Conservation (phyloP, 1,140 invertebrate species). For the Cydia splendana region DNA sequence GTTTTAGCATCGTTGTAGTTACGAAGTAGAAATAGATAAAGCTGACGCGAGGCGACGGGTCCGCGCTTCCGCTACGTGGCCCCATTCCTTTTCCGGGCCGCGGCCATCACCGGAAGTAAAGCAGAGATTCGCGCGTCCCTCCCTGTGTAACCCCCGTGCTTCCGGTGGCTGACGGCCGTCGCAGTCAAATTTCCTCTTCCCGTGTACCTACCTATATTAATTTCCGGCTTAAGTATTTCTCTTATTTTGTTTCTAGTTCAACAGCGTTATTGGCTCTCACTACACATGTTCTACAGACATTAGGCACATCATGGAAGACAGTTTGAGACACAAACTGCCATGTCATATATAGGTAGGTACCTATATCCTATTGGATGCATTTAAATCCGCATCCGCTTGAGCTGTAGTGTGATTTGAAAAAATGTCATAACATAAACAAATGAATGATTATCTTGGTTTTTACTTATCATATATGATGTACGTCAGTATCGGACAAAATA, state of each 20-base stretch:
- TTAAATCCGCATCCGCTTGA: too few species aligned
- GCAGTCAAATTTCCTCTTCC: slow-evolving; percentile 71
- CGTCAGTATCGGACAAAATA: too few species aligned
- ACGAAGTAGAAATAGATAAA: slow-evolving; percentile 26
- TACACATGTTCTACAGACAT: neutral
- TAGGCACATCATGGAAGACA: slow-evolving; percentile 7
- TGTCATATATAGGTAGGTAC: too few species aligned
- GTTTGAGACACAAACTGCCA: too few species aligned
- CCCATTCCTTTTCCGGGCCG: slow-evolving; percentile 60
- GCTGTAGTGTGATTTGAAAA: too few species aligned
- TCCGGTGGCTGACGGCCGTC: slow-evolving; percentile 60
- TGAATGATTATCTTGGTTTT: too few species aligned
- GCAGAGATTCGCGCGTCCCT: slow-evolving; percentile 58
- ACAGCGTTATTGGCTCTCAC: neutral
- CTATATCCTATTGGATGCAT: too few species aligned
- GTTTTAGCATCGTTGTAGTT: neutral
- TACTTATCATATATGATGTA: too few species aligned
- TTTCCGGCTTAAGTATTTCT: slow-evolving; percentile 66
- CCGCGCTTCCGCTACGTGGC: slow-evolving; percentile 40
- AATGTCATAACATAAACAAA: too few species aligned
- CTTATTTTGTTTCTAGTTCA: slow-evolving; percentile 60
- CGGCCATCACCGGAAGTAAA: slow-evolving; percentile 61
- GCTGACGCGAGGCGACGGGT: slow-evolving; percentile 35
- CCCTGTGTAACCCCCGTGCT: slow-evolving; percentile 51
- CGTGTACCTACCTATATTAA: slow-evolving; percentile 58